phyloP scores from a whole-genome alignment of 2,113 vertebrate species.

The Lamprotornis superbus region DNA sequence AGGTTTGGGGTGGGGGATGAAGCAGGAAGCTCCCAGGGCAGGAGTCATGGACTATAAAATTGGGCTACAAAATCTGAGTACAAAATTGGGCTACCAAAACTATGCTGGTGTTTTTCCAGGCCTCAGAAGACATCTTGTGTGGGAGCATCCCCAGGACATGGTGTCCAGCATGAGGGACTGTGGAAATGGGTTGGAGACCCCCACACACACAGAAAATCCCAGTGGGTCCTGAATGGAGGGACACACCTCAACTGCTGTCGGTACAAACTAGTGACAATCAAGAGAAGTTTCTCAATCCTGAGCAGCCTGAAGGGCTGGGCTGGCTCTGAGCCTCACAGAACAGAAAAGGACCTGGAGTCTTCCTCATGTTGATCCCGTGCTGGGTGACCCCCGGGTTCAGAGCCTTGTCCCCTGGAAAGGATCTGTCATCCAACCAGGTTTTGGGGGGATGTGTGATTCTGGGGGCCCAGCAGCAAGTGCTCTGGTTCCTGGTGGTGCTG shows the following conservation, averaged over 20 bases:
- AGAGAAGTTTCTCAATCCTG: neutral
- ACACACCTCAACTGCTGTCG: rapidly evolving
- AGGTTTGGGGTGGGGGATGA: neutral
- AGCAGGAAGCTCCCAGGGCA: neutral
- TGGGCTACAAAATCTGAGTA: neutral
- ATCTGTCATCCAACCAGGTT: rapidly evolving
- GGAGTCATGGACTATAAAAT: neutral
- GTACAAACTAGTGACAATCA: rapidly evolving
- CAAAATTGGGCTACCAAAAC: neutral
- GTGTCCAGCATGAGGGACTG: neutral
- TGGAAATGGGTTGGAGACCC: neutral
- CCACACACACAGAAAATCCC: neutral
- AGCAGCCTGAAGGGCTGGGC: neutral
- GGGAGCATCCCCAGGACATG: neutral
- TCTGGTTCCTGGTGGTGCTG: neutral
- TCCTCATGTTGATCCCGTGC: rapidly evolving
- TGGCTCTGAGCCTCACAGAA: neutral
- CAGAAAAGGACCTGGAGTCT: neutral
- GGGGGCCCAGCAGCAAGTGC: rapidly evolving
- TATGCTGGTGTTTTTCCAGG: neutral
- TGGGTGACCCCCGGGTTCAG: neutral
- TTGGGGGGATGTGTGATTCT: neutral
- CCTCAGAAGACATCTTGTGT: neutral
- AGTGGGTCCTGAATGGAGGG: neutral
- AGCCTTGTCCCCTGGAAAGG: neutral